These are phyloP conservation scores for Neoarius graeffei DNA, from an alignment of 2,113 vertebrate genomes.

Conservation along the genomic window DNA sequence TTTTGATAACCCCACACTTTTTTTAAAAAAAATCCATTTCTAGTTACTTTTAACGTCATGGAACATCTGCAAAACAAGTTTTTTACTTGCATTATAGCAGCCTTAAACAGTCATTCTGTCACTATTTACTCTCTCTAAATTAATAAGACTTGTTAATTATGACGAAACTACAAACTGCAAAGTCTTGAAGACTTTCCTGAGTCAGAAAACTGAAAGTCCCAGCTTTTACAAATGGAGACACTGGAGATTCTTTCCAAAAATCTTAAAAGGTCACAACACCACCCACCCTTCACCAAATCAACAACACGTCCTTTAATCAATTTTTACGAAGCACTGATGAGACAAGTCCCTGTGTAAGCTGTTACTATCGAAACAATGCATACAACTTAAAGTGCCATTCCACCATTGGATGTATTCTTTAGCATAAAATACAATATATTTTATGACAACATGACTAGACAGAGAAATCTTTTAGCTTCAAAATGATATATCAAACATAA, in stretches of 20 bases:
- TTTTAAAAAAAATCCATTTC: neutral
- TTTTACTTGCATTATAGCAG: neutral
- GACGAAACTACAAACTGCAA: neutral
- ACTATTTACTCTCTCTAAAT: neutral
- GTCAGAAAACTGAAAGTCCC: neutral
- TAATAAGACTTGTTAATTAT: neutral
- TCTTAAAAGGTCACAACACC: too few relatives aligned
- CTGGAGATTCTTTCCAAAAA: neutral
- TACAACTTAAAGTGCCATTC: neutral
- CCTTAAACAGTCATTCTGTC: neutral
- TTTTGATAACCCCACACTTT: too few relatives aligned
- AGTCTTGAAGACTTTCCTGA: neutral
- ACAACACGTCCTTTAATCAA: neutral
- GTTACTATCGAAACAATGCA: neutral
- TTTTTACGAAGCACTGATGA: neutral
- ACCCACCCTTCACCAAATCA: neutral
- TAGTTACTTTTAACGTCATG: neutral
- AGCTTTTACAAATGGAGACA: neutral
- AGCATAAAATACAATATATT: too few relatives aligned
- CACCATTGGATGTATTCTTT: too few relatives aligned
- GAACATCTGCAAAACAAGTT: neutral
- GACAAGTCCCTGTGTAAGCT: neutral
- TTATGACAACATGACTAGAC: too few relatives aligned
- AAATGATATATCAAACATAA: too few relatives aligned
- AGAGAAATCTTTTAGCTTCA: too few relatives aligned